Evolutionary conservation across 2,113 vertebrate genomes (phyloP).

Genomic region (Pterocles gutturalis): DNA sequence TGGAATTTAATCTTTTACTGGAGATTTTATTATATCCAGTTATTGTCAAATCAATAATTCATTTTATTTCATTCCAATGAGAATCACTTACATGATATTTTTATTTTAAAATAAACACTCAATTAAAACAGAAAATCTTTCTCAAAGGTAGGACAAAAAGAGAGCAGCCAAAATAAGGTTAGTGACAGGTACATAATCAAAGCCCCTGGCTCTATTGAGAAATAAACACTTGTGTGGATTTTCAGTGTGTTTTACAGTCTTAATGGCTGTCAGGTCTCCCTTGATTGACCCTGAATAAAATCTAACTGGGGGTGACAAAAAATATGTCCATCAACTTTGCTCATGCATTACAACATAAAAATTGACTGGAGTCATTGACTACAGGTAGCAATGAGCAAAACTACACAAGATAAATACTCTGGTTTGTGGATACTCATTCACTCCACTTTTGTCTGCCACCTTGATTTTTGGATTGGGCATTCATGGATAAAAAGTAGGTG

Average conservation of each 20-base stretch:
- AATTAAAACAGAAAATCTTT: slow-evolving; percentile 13
- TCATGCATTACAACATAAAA: slow-evolving; percentile 84
- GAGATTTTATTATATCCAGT: not conserved
- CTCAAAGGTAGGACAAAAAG: not conserved
- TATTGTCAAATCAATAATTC: not conserved
- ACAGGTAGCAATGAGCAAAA: slow-evolving; percentile 78
- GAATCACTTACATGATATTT: not conserved
- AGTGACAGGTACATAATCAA: slow-evolving; percentile 40
- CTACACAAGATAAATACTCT: slow-evolving; percentile 77
- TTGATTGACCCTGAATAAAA: slow-evolving; percentile 77
- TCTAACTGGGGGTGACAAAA: slow-evolving; percentile 77
- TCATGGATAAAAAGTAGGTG: slow-evolving; percentile 81
- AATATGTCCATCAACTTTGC: slow-evolving; percentile 74
- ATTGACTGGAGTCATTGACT: slow-evolving; percentile 80
- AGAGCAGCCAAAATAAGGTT: slow-evolving; percentile 11
- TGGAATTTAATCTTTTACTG: not conserved
- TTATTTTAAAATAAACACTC: slow-evolving; percentile 28
- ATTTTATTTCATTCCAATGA: slow-evolving; percentile 34
- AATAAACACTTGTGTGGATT: slow-evolving; percentile 68
- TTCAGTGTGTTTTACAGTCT: slow-evolving; percentile 56
- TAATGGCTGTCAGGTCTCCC: slow-evolving; percentile 70
- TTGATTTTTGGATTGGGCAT: slow-evolving; percentile 79
- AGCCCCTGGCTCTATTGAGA: not conserved
- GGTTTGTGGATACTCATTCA: slow-evolving; percentile 73
- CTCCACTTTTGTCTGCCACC: slow-evolving; percentile 77